A percentile compares a stretch with the other conserved stretches of the same genome.
Conservation (phyloP, 2,113 vertebrate genomes). For the Chrysochloris asiatica region DNA sequence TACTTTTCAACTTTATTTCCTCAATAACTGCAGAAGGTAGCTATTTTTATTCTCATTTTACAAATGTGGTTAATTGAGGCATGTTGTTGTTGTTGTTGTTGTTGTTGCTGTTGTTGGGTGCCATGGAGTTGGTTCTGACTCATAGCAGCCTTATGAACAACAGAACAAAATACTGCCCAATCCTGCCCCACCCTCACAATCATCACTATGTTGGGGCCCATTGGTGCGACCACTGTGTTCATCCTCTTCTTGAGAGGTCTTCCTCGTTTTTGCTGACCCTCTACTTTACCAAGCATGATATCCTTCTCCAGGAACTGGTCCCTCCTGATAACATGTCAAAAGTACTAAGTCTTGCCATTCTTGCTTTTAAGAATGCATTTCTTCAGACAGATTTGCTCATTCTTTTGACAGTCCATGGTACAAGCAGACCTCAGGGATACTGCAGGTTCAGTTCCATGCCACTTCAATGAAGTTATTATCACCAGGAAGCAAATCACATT, state of each 20-base stretch:
- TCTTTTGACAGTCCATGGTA: not conserved
- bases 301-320: not conserved
- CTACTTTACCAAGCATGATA: not conserved
- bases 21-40: not conserved
- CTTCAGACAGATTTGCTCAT: not conserved
- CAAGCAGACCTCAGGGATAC: too few relatives aligned
- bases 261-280: not conserved
- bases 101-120: not conserved
- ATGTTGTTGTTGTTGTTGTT: not conserved
- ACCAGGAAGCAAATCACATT: too few relatives aligned
- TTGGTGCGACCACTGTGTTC: not conserved
- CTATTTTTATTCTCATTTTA: not conserved
- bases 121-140: not conserved
- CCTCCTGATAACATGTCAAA: not conserved
- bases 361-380: not conserved
- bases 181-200: not conserved
- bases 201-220: too few relatives aligned
- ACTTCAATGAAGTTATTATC: too few relatives aligned
- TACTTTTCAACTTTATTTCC: not conserved
- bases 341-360: not conserved
- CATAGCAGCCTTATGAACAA: not conserved
- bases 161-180: not conserved
- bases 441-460: too few relatives aligned
- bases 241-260: not conserved
- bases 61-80: conserved; percentile 1